Evolutionary conservation across 2,797 vertebrate genomes (phyloP), one percentile per base, ranked within the genome.

Genomic region (Lates japonicus): DNA sequence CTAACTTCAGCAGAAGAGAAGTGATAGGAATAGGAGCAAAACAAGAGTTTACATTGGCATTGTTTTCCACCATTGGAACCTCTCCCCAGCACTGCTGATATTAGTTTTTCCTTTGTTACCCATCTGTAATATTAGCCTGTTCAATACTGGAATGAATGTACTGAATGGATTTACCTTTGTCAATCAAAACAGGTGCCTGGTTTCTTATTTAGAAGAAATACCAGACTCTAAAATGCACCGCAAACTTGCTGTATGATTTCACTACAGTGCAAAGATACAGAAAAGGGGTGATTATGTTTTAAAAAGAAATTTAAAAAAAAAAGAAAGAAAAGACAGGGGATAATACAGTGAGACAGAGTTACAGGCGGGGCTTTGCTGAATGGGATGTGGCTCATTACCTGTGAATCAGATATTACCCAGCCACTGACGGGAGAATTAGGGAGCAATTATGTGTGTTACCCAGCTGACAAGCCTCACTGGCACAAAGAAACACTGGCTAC

Each of bases 311-410:
- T 29, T 29, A 1, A 29, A 29, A 29, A 29, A 29, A 29, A 25
- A 51, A 73, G 31, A 48, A 60, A n/a, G 31, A 16, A 42, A 57
- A 52, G 37, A 33, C 3, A 20, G 33, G 20, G 58, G 59, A 64
- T 51, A 69, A 72, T 35, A 41, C 39, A 78, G 70, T 1, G n/a
- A 51, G 52, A 59, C 63, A 67, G 61, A 70, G 72, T 54, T 37
- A 1, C 25, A 25, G 85, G 78, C 48, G 20, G 64, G 37, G 65
- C 74, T 68, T 55, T 41, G 51, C 52, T 64, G 78, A 88, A 77
- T 67, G 80, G 83, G 88, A 84, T 68, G 64, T 80, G 89, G 90
- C 90, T 92, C 91, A 94, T 94, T 95, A 92, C 79, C 84, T 76
- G 80, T 87, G 74, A 76, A 91, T 94, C 91, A 92, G 93, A 94